Percentiles rank a stretch among this genome's conserved stretches.
These are phyloP conservation scores for Ciconia boyciana DNA, from an alignment of 2,113 vertebrate species.

Conservation along the genomic window DNA sequence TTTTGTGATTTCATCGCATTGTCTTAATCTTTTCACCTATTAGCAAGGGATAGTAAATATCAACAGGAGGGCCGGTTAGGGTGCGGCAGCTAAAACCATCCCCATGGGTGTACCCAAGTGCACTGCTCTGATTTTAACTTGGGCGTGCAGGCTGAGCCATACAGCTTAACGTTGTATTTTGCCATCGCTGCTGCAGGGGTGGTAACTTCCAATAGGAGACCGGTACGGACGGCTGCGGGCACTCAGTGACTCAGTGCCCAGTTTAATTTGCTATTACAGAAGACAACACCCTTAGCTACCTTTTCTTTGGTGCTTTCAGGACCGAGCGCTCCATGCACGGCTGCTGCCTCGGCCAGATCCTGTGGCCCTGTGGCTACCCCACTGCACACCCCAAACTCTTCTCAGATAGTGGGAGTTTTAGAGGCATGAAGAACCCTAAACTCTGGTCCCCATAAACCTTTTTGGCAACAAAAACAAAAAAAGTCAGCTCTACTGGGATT, in stretches of 20 bases:
- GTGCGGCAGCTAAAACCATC: not conserved
- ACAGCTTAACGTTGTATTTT: not conserved
- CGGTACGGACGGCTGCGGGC: not conserved
- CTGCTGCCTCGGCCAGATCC: not conserved
- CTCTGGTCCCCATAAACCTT: not conserved
- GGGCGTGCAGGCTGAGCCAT: not conserved
- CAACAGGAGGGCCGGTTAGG: not conserved
- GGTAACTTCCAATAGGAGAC: not conserved
- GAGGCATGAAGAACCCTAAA: not conserved
- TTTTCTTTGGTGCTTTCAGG: not conserved
- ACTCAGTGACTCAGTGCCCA: not conserved
- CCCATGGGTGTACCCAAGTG: not conserved
- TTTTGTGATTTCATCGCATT: not conserved
- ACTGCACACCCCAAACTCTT: not conserved
- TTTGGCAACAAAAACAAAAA: not conserved
- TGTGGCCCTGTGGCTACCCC: not conserved
- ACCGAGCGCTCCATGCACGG: rapidly evolving
- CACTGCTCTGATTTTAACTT: not conserved
- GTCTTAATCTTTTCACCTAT: not conserved
- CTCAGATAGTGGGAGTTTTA: not conserved
- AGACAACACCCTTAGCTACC: constrained; percentile 12
- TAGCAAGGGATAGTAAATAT: not conserved
- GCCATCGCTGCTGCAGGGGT: not conserved
- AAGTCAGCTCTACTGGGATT: not conserved
- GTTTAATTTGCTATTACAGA: not conserved